Percentiles rank a stretch among this genome's conserved stretches.
phyloP scores from a whole-genome alignment of 2,888 invertebrate species.

The Hirtodrosophila histrioides region DNA sequence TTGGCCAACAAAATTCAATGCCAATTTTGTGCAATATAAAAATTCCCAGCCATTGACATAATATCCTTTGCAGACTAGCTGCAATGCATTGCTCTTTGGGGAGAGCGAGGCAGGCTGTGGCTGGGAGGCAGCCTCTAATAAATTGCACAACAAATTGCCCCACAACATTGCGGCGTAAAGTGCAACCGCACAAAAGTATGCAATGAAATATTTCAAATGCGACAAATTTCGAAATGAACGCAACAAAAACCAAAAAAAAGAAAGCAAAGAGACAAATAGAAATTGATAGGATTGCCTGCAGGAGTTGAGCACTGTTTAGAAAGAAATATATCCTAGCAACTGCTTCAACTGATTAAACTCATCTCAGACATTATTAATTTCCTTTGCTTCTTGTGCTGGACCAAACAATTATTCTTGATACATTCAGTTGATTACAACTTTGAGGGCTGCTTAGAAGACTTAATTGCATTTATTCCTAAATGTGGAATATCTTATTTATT shows the following conservation, averaged over 20 bases:
- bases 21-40: conserved; percentile 59
- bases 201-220: conserved; percentile 69
- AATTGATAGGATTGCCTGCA: conserved; percentile 18
- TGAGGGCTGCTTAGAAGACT: neutral
- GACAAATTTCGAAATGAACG: conserved; percentile 37
- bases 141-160: conserved; percentile 67
- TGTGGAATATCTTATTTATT: too few relatives aligned
- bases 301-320: too few relatives aligned
- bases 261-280: neutral
- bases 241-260: neutral
- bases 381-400: neutral
- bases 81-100: conserved; percentile 15
- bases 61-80: conserved; percentile 24
- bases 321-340: conserved; percentile 3
- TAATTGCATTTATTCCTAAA: too few relatives aligned
- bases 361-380: neutral
- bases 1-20: conserved; percentile 52
- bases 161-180: conserved; percentile 6
- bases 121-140: conserved; percentile 46
- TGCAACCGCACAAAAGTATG: conserved; percentile 63
- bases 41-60: conserved; percentile 63
- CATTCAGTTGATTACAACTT: conserved; percentile 15
- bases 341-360: conserved; percentile 9
- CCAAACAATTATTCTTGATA: conserved; percentile 26
- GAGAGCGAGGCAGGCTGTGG: too few relatives aligned